A percentile compares a stretch with the other conserved stretches of the same genome.
phyloP scores from a whole-genome alignment of 2,797 vertebrate genomes.

The Uromys caudimaculatus region DNA sequence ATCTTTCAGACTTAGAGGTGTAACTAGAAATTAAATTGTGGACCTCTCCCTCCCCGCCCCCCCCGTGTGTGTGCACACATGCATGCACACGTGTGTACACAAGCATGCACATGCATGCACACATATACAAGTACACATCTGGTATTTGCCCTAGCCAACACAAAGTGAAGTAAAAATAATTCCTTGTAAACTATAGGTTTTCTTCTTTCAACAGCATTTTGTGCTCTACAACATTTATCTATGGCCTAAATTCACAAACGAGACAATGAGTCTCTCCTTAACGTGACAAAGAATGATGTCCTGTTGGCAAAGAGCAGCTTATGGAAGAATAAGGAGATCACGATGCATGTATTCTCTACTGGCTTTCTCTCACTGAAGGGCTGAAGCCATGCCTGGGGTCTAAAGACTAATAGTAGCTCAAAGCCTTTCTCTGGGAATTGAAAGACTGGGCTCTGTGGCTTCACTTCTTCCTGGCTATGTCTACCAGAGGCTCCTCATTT shows the following conservation, averaged over 20 bases:
- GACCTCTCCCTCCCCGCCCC: not conserved
- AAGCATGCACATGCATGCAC: too few relatives aligned
- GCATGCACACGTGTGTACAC: too few relatives aligned
- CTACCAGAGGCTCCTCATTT: not conserved
- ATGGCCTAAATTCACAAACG: not conserved
- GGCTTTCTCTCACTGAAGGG: not conserved
- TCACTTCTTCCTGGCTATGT: not conserved
- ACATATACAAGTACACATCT: not conserved
- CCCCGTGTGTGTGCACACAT: too few relatives aligned
- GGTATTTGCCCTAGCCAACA: not conserved
- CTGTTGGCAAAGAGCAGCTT: not conserved
- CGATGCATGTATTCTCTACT: not conserved
- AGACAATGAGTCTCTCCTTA: not conserved
- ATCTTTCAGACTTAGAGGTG: not conserved
- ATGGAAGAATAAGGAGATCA: not conserved
- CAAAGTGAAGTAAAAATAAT: not conserved
- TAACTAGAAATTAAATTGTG: not conserved
- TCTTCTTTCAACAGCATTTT: not conserved
- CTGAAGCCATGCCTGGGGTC: not conserved
- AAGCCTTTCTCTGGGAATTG: not conserved
- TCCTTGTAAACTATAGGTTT: not conserved
- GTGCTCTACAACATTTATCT: not conserved
- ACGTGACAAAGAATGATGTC: not conserved
- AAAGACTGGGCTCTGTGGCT: not conserved
- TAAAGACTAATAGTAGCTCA: not conserved